These are phyloP conservation scores for Bugula neritina DNA, from an alignment of 2,888 invertebrate genomes.

Conservation along the genomic window DNA sequence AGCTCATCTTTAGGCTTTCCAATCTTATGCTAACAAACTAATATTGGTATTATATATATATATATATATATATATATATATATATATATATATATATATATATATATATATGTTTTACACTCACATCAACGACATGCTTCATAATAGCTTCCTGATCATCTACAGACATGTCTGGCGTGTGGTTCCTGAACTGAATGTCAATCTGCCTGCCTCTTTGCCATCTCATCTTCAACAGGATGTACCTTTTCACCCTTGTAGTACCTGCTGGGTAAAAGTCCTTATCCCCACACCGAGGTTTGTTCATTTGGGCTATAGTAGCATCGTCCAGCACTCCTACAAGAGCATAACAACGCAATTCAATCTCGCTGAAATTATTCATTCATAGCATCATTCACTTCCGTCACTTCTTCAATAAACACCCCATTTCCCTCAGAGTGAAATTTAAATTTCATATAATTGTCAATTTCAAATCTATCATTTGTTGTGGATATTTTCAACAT, in stretches of 20 bases:
- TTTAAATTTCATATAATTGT: too few relatives aligned
- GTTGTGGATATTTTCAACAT: too few relatives aligned
- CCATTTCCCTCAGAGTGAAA: too few relatives aligned
- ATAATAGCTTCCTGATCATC: slow-evolving; percentile 12
- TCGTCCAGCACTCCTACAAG: background rate
- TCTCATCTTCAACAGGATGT: slow-evolving; percentile 7
- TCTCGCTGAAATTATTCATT: background rate
- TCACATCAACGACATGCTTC: background rate
- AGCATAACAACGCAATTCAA: background rate
- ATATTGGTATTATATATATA: too few relatives aligned
- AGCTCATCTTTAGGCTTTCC: too few relatives aligned
- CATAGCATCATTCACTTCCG: background rate
- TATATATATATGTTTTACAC: too few relatives aligned
- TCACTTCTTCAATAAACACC: background rate
- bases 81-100: too few relatives aligned
- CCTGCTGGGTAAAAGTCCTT: slow-evolving; percentile 3
- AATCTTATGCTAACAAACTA: too few relatives aligned
- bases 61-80: too few relatives aligned
- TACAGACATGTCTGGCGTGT: slow-evolving; percentile 16
- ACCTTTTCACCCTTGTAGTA: background rate
- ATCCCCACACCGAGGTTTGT: slow-evolving; percentile 10
- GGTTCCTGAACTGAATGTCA: slow-evolving; percentile 21
- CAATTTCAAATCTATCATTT: too few relatives aligned
- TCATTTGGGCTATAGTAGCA: background rate
- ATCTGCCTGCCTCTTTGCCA: slow-evolving; percentile 19